Evolutionary conservation across 2,113 vertebrate species (phyloP), one percentile per base, ranked within the genome.

Genomic region (Elanoides forficatus): DNA sequence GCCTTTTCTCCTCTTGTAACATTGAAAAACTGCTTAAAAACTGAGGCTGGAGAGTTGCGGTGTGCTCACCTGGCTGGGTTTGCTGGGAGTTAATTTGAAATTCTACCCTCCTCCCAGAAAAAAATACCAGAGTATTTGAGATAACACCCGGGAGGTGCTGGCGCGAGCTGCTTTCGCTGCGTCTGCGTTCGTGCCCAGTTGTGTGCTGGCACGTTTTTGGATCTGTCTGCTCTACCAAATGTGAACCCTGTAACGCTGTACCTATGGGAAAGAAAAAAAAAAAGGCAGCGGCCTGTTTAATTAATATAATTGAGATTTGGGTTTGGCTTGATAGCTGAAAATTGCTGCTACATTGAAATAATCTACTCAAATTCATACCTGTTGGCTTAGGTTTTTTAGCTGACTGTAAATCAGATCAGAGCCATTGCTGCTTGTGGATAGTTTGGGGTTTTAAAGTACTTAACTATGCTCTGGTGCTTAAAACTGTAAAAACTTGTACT

Each of bases 141-240:
- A 74, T 85, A 74, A 71, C 0, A 9, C 8, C 7, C 5, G 3
- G 36, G 68, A 78, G 94, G 90, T 7, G 14, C 36, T 10, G 5
- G 38, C 4, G 0, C 0, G 10, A 34, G 81, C 50, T 82, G 84
- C 19, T 86, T 42, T 75, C 8, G 7, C 65, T 12, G 20, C 0
- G 5, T 16, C 56, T 8, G 34, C 5, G 1, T 15, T 42, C 10
- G 1, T 2, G 1, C 29, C 83, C 5, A 4, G 5, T 1, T 26
- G 15, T 5, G 34, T 15, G 1, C 5, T 20, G 93, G 66, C 75
- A 38, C 29, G 0, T 6, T 65, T 15, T 16, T 4, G 52, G 88
- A 13, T 67, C 73, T 20, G 50, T 6, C 38, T 38, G n/a, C 56
- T 38, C 43, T 10, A 13, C 10, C 29, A 32, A 34, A 34, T 1